Base-by-base conservation (phyloP, 2,888 invertebrate species). In the Entomobrya proxima region DNA sequence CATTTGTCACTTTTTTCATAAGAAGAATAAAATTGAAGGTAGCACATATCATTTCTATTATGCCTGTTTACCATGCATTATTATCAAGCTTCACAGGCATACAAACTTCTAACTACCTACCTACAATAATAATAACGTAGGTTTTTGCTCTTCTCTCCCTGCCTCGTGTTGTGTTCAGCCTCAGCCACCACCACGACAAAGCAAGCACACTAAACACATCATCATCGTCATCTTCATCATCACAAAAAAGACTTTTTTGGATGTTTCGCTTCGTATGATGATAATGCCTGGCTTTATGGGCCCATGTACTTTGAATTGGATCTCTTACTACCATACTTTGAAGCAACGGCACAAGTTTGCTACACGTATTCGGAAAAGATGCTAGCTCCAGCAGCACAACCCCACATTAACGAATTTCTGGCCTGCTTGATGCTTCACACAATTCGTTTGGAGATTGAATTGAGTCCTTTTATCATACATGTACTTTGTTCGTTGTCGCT, bases 151-250 rank as follows among this genome's bases (percentile, higher is more conserved):
- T 64, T 35, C 50, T 72, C 44, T 15, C 44, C 44, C 44, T 69
- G n/a, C n/a, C n/a, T n/a, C n/a, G n/a, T n/a, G n/a, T n/a, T 27
- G 44, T 72, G 72, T 47, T 69, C 69, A 72, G 47, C 69, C 69
- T 64, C 61, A 64, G 30, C 61, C 61, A 35, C 35, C 30, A 24
- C 55, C 55, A 35, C 30, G 30, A n/a, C 58, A 72, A 58, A 72
- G 18, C 24, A 72, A 27, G 40, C 72, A 72, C 13, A 69, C 9
- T 30, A 27, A 58, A 27, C 32, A 61, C 47, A 69, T 69, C 47
- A 69, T 13, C 3, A 15, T 69, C 69, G 13, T 40, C 6, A 67
- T 13, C 3, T 47, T 69, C 69, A 21, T 40, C 6, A 67, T 40
- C 44, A 69, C 44, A 69, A 27, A 44, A 67, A 69, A 40, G 58